Evolutionary conservation across 2,113 vertebrate genomes (phyloP).

Genomic region (Loxodonta africana): DNA sequence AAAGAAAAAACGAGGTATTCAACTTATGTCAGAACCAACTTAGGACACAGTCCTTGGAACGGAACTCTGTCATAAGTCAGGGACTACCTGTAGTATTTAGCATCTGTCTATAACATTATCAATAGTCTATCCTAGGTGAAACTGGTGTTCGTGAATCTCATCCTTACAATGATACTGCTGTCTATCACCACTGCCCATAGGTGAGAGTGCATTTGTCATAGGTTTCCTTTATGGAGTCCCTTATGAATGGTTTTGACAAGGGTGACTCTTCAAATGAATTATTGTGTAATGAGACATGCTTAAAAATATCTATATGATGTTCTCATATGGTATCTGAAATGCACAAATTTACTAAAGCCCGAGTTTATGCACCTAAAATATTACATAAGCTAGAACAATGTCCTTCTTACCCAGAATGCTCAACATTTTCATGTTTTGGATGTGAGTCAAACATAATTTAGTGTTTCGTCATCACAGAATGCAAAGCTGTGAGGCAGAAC

Average conservation of each 20-base stretch:
- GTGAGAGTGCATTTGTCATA: not conserved
- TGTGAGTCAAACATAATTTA: not conserved
- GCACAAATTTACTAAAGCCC: not conserved
- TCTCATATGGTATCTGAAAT: constrained; percentile 26
- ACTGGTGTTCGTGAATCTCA: not conserved
- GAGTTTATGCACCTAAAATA: not conserved
- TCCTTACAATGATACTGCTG: not conserved
- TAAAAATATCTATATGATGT: not conserved
- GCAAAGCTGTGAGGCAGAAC: not conserved
- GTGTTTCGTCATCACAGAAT: not conserved
- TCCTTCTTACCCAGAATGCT: not conserved
- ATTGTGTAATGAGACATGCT: not conserved
- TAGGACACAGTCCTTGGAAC: no score
- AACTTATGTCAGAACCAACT: not conserved
- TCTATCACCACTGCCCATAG: not conserved
- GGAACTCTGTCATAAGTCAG: not conserved
- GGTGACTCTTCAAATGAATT: constrained; percentile 33
- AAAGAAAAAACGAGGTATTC: not conserved
- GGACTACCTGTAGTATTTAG: not conserved
- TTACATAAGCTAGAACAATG: not conserved
- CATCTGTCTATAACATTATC: not conserved
- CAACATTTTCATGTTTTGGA: not conserved
- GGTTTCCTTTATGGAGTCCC: not conserved
- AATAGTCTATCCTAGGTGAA: not conserved
- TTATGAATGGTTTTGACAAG: not conserved